Evolutionary conservation across 35 echinoderm and acorn worm genomes (phyloP).

Genomic region (Diadema setosum): DNA sequence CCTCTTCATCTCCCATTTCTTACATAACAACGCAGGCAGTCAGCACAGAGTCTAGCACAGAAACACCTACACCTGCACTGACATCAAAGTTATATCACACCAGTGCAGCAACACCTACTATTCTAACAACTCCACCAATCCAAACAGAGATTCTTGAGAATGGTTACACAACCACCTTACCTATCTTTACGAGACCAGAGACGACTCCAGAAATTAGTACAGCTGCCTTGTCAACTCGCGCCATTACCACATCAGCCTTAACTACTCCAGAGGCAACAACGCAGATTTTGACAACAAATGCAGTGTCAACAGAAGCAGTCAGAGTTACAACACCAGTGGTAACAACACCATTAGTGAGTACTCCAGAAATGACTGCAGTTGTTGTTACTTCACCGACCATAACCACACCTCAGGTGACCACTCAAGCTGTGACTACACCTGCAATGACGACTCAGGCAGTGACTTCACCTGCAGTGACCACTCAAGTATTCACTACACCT

Average conservation of each 20-base stretch:
- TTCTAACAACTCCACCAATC: too few relatives aligned
- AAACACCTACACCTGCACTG: too few relatives aligned
- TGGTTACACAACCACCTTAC: too few relatives aligned
- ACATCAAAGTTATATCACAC: too few relatives aligned
- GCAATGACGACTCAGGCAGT: background rate
- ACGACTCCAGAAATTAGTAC: background rate
- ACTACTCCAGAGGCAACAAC: conserved; percentile 1
- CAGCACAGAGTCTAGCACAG: too few relatives aligned
- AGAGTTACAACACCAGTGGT: conserved; percentile 7
- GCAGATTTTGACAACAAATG: background rate
- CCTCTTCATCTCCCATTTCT: too few relatives aligned
- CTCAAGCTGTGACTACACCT: background rate
- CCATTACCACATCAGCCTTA: background rate
- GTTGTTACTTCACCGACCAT: background rate
- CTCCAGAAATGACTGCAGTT: conserved; percentile 2
- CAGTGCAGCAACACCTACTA: too few relatives aligned
- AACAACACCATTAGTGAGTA: background rate
- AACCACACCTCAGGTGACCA: conserved; percentile 7
- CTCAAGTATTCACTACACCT: background rate
- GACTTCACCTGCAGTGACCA: background rate
- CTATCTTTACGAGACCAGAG: too few relatives aligned
- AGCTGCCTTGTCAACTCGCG: conserved; percentile 4
- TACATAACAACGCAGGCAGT: too few relatives aligned
- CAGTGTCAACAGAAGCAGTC: background rate
- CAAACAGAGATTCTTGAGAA: too few relatives aligned